Conservation (phyloP, 2,797 vertebrate species). For the Danio tinwini region DNA sequence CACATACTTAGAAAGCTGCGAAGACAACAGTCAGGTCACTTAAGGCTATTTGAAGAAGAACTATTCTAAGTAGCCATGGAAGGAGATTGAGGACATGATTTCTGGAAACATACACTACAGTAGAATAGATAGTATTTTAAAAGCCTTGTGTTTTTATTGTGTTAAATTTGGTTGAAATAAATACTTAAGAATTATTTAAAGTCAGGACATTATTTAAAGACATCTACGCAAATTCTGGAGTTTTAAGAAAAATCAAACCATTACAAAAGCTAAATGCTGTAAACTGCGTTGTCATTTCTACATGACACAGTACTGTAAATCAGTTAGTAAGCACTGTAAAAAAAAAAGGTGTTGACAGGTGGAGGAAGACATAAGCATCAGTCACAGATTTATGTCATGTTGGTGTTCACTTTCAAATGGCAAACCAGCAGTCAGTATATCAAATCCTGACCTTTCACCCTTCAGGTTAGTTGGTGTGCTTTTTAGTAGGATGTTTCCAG, state of each 20-base stretch:
- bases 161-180: background rate
- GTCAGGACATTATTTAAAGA: background rate
- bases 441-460: constrained; percentile 42
- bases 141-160: background rate
- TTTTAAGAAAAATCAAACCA: background rate
- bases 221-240: background rate
- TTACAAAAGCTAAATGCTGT: background rate
- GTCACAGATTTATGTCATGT: constrained; percentile 68
- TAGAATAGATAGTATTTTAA: background rate
- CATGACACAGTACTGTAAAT: background rate
- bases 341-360: constrained; percentile 70
- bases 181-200: background rate
- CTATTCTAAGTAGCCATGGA: constrained; percentile 28
- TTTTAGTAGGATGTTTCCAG: background rate
- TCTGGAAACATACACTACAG: background rate
- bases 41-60: constrained; percentile 22
- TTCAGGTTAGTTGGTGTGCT: background rate
- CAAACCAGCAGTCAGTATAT: constrained; percentile 68
- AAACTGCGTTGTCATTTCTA: background rate
- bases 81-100: constrained; percentile 1
- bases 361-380: constrained; percentile 69
- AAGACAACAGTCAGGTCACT: constrained; percentile 48
- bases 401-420: constrained; percentile 70
- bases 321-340: constrained; percentile 33
- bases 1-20: constrained; percentile 52